Evolutionary conservation across 2,797 vertebrate genomes (phyloP).

Genomic region (Sternotherus odoratus): DNA sequence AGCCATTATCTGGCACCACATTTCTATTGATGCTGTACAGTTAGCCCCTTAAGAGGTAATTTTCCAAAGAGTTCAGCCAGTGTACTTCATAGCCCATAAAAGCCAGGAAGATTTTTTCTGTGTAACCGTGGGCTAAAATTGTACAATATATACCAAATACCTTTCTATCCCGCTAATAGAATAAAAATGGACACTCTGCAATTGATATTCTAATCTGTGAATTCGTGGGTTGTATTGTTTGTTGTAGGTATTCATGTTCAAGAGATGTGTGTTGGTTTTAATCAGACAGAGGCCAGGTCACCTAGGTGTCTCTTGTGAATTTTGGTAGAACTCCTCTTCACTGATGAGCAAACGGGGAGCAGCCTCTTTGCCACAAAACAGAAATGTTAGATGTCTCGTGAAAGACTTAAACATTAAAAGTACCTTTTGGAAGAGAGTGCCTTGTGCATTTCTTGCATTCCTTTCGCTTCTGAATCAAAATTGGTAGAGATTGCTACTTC

Average conservation of each 20-base stretch:
- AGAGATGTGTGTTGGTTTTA: background rate
- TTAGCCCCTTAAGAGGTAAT: constrained; percentile 70
- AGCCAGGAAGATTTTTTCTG: constrained; percentile 45
- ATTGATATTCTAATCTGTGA: background rate
- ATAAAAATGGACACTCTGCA: background rate
- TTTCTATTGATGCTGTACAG: constrained; percentile 66
- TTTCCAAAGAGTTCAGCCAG: constrained; percentile 68
- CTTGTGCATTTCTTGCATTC: background rate
- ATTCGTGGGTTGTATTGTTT: background rate
- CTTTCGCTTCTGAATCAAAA: background rate
- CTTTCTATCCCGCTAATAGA: background rate
- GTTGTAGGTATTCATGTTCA: background rate
- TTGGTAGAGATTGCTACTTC: background rate
- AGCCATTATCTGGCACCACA: constrained; percentile 79
- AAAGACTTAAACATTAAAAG: constrained; percentile 22
- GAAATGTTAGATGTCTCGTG: background rate
- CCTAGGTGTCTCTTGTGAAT: background rate
- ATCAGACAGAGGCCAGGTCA: background rate
- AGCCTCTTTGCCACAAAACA: constrained; percentile 7
- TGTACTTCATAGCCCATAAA: constrained; percentile 39
- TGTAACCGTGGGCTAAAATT: constrained; percentile 23
- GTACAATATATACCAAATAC: background rate
- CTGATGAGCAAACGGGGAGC: background rate
- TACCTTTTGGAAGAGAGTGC: background rate
- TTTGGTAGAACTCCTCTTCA: constrained; percentile 28